Evolutionary conservation across 2,797 vertebrate species (phyloP).

Genomic region (Carapus acus): DNA sequence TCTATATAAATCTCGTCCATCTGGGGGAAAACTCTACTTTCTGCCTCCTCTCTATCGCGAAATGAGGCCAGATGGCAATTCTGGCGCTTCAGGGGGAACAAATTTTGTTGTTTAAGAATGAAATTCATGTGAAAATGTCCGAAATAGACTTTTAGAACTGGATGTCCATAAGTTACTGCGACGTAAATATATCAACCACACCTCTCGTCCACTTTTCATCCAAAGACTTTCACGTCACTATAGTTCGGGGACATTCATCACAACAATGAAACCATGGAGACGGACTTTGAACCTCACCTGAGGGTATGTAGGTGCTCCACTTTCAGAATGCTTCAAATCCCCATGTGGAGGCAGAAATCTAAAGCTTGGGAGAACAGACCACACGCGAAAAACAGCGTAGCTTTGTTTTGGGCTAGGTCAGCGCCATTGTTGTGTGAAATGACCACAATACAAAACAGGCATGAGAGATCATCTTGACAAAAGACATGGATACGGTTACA

Average conservation of each 20-base stretch:
- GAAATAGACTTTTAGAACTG: too few species aligned
- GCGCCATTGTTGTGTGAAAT: conserved; percentile 47
- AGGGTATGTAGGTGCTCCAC: conserved; percentile 38
- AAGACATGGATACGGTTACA: conserved; percentile 53
- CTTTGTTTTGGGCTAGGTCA: conserved; percentile 74
- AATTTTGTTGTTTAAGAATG: too few species aligned
- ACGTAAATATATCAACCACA: too few species aligned
- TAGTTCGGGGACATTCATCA: neutral
- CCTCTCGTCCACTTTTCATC: too few species aligned
- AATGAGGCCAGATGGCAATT: too few species aligned
- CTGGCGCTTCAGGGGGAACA: too few species aligned
- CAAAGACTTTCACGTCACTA: neutral
- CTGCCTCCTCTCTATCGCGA: too few species aligned
- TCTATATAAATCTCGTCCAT: too few species aligned
- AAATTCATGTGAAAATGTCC: too few species aligned
- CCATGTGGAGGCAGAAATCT: conserved; percentile 25
- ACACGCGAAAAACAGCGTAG: conserved; percentile 36
- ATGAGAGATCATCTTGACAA: conserved; percentile 55
- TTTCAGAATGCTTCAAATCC: conserved; percentile 30
- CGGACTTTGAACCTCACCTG: neutral
- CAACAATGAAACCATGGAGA: conserved; percentile 4
- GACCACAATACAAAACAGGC: conserved; percentile 34
- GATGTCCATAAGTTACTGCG: too few species aligned
- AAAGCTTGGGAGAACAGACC: conserved; percentile 27
- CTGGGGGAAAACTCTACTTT: too few species aligned